These are phyloP conservation scores for Platycnemis pennipes DNA, from an alignment of 2,888 invertebrate genomes.

Conservation along the genomic window DNA sequence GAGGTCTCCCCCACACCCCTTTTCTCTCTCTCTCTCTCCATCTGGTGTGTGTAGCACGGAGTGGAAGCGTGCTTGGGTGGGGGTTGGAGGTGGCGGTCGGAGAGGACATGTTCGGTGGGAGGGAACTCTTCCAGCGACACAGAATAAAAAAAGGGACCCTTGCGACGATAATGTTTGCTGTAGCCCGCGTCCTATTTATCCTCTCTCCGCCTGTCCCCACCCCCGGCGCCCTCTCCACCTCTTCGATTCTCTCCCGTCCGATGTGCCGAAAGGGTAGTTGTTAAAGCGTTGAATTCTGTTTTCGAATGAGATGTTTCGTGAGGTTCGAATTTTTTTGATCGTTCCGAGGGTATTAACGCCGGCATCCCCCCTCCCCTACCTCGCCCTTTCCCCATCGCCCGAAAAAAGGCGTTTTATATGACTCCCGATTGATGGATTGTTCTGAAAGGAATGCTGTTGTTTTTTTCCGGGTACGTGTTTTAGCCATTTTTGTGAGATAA, in stretches of 20 bases:
- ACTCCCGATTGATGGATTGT: conserved; percentile 64
- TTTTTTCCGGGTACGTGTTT: conserved; percentile 28
- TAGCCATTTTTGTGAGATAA: conserved; percentile 53
- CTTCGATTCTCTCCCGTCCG: conserved; percentile 30
- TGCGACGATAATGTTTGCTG: conserved; percentile 64
- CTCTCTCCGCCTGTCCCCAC: background rate
- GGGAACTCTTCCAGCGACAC: background rate
- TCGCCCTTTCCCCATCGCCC: background rate
- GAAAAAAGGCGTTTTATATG: conserved; percentile 61
- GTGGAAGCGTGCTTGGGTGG: background rate
- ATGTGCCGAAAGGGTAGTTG: conserved; percentile 64
- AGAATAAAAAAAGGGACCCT: conserved; percentile 37
- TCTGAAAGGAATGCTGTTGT: conserved; percentile 48
- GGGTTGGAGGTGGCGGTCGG: background rate
- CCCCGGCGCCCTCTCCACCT: background rate
- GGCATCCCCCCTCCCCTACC: background rate
- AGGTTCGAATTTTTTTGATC: conserved; percentile 57
- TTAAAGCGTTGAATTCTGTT: conserved; percentile 56
- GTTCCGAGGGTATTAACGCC: conserved; percentile 34
- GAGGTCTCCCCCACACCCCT: conserved; percentile 41
- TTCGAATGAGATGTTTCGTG: conserved; percentile 64
- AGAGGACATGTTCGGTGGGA: conserved; percentile 27
- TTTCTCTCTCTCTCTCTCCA: background rate
- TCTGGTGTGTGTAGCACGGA: background rate
- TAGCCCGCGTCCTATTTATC: conserved; percentile 63